Evolutionary conservation across 2,113 vertebrate species (phyloP).

Genomic region (Rutilus rutilus): DNA sequence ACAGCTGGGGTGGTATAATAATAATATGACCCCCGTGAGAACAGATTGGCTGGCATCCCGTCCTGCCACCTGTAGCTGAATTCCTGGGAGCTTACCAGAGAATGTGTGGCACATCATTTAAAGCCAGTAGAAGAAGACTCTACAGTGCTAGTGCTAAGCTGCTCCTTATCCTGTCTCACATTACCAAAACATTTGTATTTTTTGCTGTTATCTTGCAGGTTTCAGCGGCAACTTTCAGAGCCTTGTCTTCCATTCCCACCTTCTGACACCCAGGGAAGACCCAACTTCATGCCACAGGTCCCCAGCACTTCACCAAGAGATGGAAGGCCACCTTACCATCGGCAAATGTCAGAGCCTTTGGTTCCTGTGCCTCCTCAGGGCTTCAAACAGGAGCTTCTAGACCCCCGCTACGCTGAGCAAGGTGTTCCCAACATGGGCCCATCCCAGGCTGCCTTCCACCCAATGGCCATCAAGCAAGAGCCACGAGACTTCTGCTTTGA

Average conservation of each 20-base stretch:
- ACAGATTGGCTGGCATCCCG: slow-evolving; percentile 29
- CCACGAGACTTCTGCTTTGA: slow-evolving; percentile 95
- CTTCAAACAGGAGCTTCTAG: slow-evolving; percentile 93
- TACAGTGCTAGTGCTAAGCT: slow-evolving; percentile 27
- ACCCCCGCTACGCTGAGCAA: slow-evolving; percentile 87
- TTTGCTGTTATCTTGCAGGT: slow-evolving; percentile 72
- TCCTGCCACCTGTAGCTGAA: slow-evolving; percentile 42
- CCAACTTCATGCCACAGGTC: slow-evolving; percentile 81
- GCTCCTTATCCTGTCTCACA: slow-evolving; percentile 39
- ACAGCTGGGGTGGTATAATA: slow-evolving; percentile 18
- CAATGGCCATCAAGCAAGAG: slow-evolving; percentile 95
- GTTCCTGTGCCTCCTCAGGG: slow-evolving; percentile 85
- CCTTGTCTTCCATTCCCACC: slow-evolving; percentile 79
- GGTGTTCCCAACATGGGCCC: slow-evolving; percentile 79
- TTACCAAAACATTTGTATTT: slow-evolving; percentile 18
- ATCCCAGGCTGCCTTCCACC: slow-evolving; percentile 80
- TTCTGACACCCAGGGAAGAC: slow-evolving; percentile 71
- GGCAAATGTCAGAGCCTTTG: slow-evolving; percentile 92
- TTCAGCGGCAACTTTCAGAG: slow-evolving; percentile 95
- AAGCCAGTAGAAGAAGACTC: slow-evolving; percentile 20
- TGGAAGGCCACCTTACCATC: slow-evolving; percentile 86
- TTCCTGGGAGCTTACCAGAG: slow-evolving; percentile 32
- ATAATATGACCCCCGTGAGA: slow-evolving; percentile 60
- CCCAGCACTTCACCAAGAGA: slow-evolving; percentile 76
- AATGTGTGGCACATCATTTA: slow-evolving; percentile 48